Conservation (phyloP, 2,888 invertebrate species). For the Penaeus monodon region DNA sequence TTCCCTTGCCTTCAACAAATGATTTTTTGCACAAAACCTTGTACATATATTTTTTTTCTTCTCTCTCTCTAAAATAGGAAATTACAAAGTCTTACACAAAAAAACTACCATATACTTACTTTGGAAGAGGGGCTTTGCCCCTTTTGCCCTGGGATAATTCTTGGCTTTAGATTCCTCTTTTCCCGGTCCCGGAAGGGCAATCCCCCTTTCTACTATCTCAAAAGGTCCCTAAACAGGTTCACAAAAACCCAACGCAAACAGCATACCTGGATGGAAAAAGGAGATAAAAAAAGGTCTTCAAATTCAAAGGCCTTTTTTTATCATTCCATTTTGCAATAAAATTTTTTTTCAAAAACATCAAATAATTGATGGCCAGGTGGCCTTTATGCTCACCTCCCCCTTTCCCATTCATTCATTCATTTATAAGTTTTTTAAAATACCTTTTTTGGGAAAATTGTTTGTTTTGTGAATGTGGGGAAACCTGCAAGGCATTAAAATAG, state of each 20-base stretch:
- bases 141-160: slow-evolving; percentile 96
- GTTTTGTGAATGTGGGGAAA: slow-evolving; percentile 86
- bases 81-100: too few species aligned
- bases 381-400: not conserved
- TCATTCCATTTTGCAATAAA: not conserved
- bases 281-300: too few species aligned
- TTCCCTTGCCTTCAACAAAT: too few species aligned
- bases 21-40: too few species aligned
- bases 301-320: too few species aligned
- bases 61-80: too few species aligned
- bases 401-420: not conserved
- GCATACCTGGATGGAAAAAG: too few species aligned
- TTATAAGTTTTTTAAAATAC: slow-evolving; percentile 72
- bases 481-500: slow-evolving; percentile 92
- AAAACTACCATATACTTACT: slow-evolving; percentile 69
- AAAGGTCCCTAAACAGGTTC: slow-evolving; percentile 91
- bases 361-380: not conserved
- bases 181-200: slow-evolving; percentile 95
- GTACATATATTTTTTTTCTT: too few species aligned
- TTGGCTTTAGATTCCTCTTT: slow-evolving; percentile 96
- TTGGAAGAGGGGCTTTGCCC: slow-evolving; percentile 96
- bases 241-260: too few species aligned
- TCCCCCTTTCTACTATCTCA: slow-evolving; percentile 97
- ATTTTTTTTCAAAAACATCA: too few species aligned
- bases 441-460: slow-evolving; percentile 93